These are phyloP conservation scores for Papilio polyxenes DNA, from an alignment of 1,140 invertebrate genomes.

Conservation along the genomic window DNA sequence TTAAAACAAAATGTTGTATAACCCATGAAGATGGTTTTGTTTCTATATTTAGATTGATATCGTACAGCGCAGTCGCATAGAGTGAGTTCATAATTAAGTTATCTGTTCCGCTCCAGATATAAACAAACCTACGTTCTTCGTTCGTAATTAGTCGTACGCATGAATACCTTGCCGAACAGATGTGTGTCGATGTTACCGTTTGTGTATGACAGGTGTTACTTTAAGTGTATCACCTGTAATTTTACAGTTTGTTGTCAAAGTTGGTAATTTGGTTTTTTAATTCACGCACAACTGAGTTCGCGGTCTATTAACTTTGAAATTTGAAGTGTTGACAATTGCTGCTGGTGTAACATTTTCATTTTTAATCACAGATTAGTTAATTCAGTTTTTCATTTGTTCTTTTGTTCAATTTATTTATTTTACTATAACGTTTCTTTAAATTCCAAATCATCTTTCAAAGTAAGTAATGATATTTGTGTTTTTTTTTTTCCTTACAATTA, in stretches of 20 bases:
- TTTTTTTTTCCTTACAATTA: too few species aligned
- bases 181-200: background rate
- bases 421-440: background rate
- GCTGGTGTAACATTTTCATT: background rate
- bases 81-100: conserved; percentile 28
- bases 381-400: background rate
- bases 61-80: background rate
- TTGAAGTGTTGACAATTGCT: background rate
- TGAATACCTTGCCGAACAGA: background rate
- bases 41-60: background rate
- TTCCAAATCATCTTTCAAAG: background rate
- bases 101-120: background rate
- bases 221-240: background rate
- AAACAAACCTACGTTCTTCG: conserved; percentile 1
- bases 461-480: too few species aligned
- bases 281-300: background rate
- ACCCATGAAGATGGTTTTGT: background rate
- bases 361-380: too few species aligned
- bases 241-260: conserved; percentile 1
- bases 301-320: conserved; percentile 11
- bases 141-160: conserved; percentile 16
- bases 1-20: background rate
- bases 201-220: background rate
- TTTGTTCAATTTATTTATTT: background rate
- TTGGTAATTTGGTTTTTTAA: background rate